Percentiles rank a stretch among this genome's conserved stretches.
Evolutionary conservation across 2,797 vertebrate species (phyloP).

Genomic region (Tympanoctomys barrerae): DNA sequence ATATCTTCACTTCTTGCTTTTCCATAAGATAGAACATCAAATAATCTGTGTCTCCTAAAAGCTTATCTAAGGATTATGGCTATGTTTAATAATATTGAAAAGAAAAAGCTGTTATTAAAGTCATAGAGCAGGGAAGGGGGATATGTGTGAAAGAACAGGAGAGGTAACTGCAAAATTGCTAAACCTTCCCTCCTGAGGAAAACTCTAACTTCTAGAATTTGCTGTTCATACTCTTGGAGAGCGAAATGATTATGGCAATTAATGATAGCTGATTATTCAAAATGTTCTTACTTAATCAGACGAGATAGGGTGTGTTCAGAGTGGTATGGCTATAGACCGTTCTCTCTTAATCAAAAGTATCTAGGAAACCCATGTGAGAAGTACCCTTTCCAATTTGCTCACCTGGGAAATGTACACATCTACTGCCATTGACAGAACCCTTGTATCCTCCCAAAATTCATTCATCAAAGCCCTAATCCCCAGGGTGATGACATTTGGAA

Average conservation of each 20-base stretch:
- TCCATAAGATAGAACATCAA: neutral
- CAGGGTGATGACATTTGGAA: neutral
- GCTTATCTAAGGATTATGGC: neutral
- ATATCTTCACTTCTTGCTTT: neutral
- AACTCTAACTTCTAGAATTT: conserved; percentile 8
- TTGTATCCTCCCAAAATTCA: neutral
- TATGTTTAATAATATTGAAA: conserved; percentile 1
- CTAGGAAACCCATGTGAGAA: neutral
- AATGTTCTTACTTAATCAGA: neutral
- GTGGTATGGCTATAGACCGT: no score
- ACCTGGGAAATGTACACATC: neutral
- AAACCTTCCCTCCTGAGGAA: neutral
- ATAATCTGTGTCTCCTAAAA: neutral
- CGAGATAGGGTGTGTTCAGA: no score
- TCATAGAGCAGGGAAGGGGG: neutral
- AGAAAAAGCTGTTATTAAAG: conserved; percentile 47
- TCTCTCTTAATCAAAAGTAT: neutral
- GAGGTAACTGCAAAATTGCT: neutral
- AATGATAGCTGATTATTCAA: neutral
- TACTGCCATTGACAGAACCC: neutral
- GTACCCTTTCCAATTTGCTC: neutral
- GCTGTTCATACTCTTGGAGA: neutral
- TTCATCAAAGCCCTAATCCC: neutral
- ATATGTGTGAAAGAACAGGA: neutral
- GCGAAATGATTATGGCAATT: neutral